phyloP scores from a whole-genome alignment of 2,888 invertebrate species.

The Itoplectis maculator region DNA sequence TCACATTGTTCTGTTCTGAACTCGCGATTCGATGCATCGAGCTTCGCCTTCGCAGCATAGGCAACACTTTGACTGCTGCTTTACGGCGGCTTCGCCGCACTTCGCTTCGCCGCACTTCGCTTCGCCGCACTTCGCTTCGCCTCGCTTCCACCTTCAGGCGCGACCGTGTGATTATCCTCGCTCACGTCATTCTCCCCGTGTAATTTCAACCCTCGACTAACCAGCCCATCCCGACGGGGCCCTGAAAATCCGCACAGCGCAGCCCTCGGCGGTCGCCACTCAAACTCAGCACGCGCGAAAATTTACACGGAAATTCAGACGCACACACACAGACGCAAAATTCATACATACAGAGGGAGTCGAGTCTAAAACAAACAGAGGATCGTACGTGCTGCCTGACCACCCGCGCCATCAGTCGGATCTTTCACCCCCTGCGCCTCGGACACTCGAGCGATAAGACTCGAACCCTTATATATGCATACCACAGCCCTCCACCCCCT shows the following conservation, averaged over 20 bases:
- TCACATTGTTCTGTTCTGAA: conserved; percentile 45
- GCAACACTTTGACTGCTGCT: conserved; percentile 70
- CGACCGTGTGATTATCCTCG: conserved; percentile 82
- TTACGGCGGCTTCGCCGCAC: too few relatives aligned
- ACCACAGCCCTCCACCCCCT: too few relatives aligned
- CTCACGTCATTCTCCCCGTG: conserved; percentile 76
- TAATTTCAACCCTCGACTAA: conserved; percentile 61
- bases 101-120: too few relatives aligned
- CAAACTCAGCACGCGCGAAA: too few relatives aligned
- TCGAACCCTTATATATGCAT: neutral
- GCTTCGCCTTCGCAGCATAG: conserved; percentile 40
- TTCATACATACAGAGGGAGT: too few relatives aligned
- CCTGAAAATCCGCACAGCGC: neutral
- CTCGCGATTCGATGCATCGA: conserved; percentile 78
- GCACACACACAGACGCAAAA: neutral
- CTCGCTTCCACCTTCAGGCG: conserved; percentile 75
- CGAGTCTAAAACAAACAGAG: conserved; percentile 39
- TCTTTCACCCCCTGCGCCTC: conserved; percentile 12
- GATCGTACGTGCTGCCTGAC: conserved; percentile 36
- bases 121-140: too few relatives aligned
- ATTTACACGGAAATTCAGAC: too few relatives aligned
- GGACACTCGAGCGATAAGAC: conserved; percentile 29
- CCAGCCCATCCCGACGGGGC: conserved; percentile 30
- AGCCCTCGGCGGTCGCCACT: conserved; percentile 22
- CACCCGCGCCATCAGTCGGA: conserved; percentile 11